Base-by-base conservation (phyloP, 1,140 invertebrate genomes). In the Heliothis virescens region DNA sequence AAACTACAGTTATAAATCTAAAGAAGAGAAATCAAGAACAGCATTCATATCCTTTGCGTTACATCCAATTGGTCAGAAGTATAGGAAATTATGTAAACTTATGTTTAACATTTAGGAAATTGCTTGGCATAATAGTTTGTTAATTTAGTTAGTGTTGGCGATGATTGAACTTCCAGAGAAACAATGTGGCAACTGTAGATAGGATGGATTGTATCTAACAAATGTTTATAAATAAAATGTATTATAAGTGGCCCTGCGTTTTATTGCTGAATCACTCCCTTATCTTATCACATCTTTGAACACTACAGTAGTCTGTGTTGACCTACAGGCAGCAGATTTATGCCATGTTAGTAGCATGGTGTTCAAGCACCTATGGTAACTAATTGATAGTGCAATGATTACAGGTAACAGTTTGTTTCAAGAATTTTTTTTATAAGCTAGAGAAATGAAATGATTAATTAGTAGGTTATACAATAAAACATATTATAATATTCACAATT, bases 101-200 rank as follows among this genome's bases (percentile, higher is more conserved):
- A 41, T 72, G 52, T 57, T 72, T 72, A 29, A 21, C n/a, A n/a
- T 52, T 72, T 72, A 60, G 57, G 18, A 63, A 65, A 65, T 76
- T 76, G 74, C 60, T 65, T 76, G 12, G 74, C 74, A 65, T 29
- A 63, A 50, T 71, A 52, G 21, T 41, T 76, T 53, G 48, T 63
- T 55, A 53, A 26, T 76, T 65, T 62, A 48, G 55, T 65, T 65
- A 21, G 41, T 76, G 59, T 52, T 65, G 74, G 74, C 73, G 16
- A 52, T 71, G 53, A 52, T 21, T 55, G 78, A 82, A 84, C 86
- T 89, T 90, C 82, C 87, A 85, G 81, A 84, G 85, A 72, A 90
- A 90, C 81, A 69, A 52, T 88, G 89, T 90, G 89, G 89, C 87
- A 90, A 92, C 71, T 89, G 89, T 92, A 92, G 88, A 88, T 90